Conservation (phyloP, 2,888 invertebrate species). For the Falcaria lacertinaria region DNA sequence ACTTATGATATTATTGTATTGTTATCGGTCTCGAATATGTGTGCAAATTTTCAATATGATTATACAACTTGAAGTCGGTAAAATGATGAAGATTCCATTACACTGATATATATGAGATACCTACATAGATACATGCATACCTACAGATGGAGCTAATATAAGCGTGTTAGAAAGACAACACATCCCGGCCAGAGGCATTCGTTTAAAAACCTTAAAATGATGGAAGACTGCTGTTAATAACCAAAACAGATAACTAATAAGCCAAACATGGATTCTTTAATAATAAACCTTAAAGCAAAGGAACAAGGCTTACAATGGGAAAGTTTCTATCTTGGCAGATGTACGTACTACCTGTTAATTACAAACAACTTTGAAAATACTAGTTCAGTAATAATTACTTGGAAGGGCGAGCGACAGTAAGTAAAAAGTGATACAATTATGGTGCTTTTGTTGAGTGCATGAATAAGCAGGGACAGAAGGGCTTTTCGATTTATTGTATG, state of each 20-base stretch:
- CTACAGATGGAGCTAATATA: no score
- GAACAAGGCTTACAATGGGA: not conserved
- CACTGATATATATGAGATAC: no score
- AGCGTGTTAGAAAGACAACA: no score
- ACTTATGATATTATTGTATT: no score
- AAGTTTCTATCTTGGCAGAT: slow-evolving; percentile 37
- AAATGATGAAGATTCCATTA: no score
- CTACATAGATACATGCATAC: no score
- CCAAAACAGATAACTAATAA: slow-evolving; percentile 34
- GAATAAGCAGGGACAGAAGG: no score
- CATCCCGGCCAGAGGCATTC: slow-evolving; percentile 26
- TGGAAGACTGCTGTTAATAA: slow-evolving; percentile 46
- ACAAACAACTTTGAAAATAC: slow-evolving; percentile 54
- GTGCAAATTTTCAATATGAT: no score
- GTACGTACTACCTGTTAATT: slow-evolving; percentile 62
- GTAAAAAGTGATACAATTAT: slow-evolving; percentile 43
- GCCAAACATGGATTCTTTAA: slow-evolving; percentile 1
- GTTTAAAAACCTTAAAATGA: slow-evolving; percentile 37
- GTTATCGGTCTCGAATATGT: no score
- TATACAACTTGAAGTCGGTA: no score
- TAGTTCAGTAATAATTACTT: slow-evolving; percentile 61
- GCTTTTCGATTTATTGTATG: no score
- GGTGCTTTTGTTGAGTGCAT: slow-evolving; percentile 35
- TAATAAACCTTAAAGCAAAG: slow-evolving; percentile 14
- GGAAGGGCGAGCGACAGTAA: slow-evolving; percentile 53